Evolutionary conservation across 2,888 invertebrate genomes (phyloP), one percentile per base, ranked within the genome.

Genomic region (Nemoura dubitans): DNA sequence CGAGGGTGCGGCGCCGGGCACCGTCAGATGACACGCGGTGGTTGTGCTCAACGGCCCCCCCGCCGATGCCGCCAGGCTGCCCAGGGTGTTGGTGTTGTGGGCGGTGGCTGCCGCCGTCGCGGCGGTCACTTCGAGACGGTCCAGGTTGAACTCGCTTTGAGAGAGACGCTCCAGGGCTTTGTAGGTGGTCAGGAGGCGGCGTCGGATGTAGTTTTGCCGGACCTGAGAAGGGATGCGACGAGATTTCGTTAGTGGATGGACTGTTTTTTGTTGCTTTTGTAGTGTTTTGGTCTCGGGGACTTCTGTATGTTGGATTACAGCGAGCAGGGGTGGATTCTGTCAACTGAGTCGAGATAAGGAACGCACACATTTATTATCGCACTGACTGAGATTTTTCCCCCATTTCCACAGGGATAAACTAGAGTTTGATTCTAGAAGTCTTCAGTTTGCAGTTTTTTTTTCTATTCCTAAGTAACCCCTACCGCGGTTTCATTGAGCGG

Each of bases 121-220:
- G 6, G 94, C 93, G 0, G 93, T 92, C 26, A 94, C 95, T 92
- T 96, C 96, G 80, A 96, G 91, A 88, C 94, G 93, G 90, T 96
- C 96, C 89, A 97, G 91, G 90, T 97, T 96, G 91, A 97, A 96
- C 90, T 97, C 96, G n/a, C 96, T 96, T 91, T 96, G 96, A 0
- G 96, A 96, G 89, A 97, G 93, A 80, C 97, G 92, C 90, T 97
- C 96, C 87, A 97, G 91, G 0, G 97, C 97, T 88, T 95, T 93
- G 92, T 97, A 97, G 0, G 97, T 97, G 0, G 96, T 96, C 89
- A 97, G 91, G 88, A 97, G 92, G 78, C 97, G 93, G 87, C 96
- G 93, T 88, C 95, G 94, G 88, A 97, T 97, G 91, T 97, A 97
- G 90, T 95, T 95, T 91, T 97, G 97, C 0, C 97, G 94, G 0